Conservation (phyloP, 2,888 invertebrate species). For the Entomobrya multifasciata region DNA sequence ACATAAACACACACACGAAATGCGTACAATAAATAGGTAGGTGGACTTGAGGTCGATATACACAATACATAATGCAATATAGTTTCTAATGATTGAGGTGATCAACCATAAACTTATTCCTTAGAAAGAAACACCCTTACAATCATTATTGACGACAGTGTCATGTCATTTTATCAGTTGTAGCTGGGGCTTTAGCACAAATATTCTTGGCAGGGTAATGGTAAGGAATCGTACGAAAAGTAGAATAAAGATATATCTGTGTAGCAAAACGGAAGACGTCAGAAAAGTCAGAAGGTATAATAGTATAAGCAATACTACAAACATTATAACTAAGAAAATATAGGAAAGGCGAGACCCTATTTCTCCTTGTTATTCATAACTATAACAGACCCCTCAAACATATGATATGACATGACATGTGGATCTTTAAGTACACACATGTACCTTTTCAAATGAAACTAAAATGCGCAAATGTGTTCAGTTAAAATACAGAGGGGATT, state of each 20-base stretch:
- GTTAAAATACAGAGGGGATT: too few relatives aligned
- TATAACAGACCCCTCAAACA: too few relatives aligned
- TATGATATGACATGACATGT: too few relatives aligned
- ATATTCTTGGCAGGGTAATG: too few relatives aligned
- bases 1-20: background rate
- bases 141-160: slow-evolving; percentile 1
- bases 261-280: background rate
- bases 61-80: slow-evolving; percentile 50
- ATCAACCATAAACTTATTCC: background rate
- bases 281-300: background rate
- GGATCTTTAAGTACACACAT: too few relatives aligned
- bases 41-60: background rate
- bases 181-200: too few relatives aligned
- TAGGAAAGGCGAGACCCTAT: too few relatives aligned
- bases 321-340: background rate
- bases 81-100: slow-evolving; percentile 14
- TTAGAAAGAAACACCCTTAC: background rate
- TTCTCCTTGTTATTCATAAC: too few relatives aligned
- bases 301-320: background rate
- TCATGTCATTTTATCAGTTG: background rate
- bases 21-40: background rate
- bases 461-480: too few relatives aligned
- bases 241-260: too few relatives aligned
- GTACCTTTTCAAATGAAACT: too few relatives aligned
- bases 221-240: background rate